Conservation (phyloP, 2,113 vertebrate genomes). For the Centrocercus urophasianus region DNA sequence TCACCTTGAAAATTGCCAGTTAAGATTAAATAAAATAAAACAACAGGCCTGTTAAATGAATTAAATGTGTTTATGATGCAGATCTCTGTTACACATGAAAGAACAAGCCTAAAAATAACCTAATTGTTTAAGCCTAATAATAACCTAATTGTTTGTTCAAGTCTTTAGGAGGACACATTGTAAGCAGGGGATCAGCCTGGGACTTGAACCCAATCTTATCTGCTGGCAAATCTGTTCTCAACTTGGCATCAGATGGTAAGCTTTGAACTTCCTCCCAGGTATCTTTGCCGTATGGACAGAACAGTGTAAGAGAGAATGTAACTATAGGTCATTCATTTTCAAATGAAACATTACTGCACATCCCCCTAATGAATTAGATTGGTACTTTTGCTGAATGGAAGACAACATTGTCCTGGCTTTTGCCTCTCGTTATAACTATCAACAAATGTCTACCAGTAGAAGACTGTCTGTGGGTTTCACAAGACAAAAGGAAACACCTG, state of each 20-base stretch:
- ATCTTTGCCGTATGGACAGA: neutral
- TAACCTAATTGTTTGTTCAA: constrained; percentile 46
- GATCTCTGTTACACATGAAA: neutral
- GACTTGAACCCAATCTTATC: constrained; percentile 86
- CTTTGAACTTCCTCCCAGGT: neutral
- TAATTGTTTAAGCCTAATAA: neutral
- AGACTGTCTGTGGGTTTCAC: neutral
- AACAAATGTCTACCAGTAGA: neutral
- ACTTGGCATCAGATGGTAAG: constrained; percentile 78
- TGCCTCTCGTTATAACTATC: neutral
- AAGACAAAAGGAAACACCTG: neutral
- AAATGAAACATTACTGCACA: neutral
- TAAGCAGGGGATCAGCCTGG: constrained; percentile 81
- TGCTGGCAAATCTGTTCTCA: constrained; percentile 80
- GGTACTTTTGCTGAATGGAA: neutral
- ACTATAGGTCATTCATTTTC: neutral
- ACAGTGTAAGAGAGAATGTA: neutral
- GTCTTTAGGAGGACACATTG: constrained; percentile 85
- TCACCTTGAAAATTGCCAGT: neutral
- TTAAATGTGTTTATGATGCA: neutral
- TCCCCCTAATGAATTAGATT: neutral
- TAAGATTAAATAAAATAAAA: neutral
- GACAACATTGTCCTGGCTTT: neutral
- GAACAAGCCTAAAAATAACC: neutral
- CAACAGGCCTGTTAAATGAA: neutral